Conservation (phyloP, 1,140 invertebrate genomes). For the Myzus persicae region DNA sequence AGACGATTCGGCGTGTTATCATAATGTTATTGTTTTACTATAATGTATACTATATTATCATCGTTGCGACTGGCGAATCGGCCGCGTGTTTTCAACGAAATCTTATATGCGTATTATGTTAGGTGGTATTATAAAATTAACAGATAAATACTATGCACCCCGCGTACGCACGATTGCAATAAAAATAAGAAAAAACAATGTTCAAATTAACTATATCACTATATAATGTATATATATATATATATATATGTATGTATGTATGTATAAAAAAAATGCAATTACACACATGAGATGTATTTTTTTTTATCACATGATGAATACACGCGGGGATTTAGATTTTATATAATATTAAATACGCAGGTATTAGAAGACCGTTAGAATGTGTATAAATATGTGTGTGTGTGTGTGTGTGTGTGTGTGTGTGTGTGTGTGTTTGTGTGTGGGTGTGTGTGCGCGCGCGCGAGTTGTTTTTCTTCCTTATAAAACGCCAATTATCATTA, state of each 20-base stretch:
- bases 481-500: neutral
- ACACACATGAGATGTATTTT: neutral
- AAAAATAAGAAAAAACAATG: slow-evolving; percentile 6
- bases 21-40: neutral
- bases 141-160: neutral
- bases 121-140: neutral
- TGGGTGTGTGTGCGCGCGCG: neutral
- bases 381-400: neutral
- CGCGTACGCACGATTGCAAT: neutral
- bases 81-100: neutral
- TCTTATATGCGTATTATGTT: neutral
- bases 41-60: neutral
- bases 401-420: neutral
- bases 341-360: neutral
- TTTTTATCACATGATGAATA: slow-evolving; percentile 23
- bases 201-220: slow-evolving; percentile 45
- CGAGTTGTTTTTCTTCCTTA: neutral
- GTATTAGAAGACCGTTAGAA: neutral
- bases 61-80: neutral
- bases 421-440: neutral
- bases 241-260: neutral
- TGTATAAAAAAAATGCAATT: slow-evolving; percentile 37
- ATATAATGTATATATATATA: neutral
- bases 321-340: neutral
- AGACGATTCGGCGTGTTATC: neutral